Evolutionary conservation across 1,140 invertebrate genomes (phyloP).

Genomic region (Brachionus manjavacas): DNA sequence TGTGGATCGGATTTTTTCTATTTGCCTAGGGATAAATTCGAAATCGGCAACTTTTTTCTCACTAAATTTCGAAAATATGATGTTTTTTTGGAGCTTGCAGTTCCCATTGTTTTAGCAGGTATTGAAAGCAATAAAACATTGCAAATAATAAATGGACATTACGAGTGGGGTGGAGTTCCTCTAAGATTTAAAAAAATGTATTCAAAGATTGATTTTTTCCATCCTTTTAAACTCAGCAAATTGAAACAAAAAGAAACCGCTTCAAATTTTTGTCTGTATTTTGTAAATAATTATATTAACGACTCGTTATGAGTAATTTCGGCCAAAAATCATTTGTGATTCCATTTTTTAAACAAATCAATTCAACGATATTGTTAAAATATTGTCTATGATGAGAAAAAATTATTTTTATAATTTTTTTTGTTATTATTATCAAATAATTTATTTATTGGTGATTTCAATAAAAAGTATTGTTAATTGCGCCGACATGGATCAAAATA

Average conservation of each 20-base stretch:
- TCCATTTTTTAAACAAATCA: no score
- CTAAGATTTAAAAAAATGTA: not conserved
- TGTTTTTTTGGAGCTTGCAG: not conserved
- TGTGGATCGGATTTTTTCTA: not conserved
- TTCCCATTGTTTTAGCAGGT: not conserved
- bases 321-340: no score
- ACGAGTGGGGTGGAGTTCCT: not conserved
- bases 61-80: not conserved
- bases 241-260: not conserved
- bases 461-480: no score
- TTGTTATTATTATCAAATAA: no score
- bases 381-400: no score
- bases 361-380: no score
- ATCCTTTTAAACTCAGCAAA: constrained; percentile 1
- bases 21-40: not conserved
- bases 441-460: no score
- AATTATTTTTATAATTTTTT: no score
- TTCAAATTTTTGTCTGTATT: not conserved
- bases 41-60: not conserved
- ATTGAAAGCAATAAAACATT: not conserved
- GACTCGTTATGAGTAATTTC: not conserved
- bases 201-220: not conserved
- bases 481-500: no score
- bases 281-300: not conserved
- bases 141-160: not conserved